Conservation (phyloP, 2,113 vertebrate genomes). For the Poeciliopsis prolifica region DNA sequence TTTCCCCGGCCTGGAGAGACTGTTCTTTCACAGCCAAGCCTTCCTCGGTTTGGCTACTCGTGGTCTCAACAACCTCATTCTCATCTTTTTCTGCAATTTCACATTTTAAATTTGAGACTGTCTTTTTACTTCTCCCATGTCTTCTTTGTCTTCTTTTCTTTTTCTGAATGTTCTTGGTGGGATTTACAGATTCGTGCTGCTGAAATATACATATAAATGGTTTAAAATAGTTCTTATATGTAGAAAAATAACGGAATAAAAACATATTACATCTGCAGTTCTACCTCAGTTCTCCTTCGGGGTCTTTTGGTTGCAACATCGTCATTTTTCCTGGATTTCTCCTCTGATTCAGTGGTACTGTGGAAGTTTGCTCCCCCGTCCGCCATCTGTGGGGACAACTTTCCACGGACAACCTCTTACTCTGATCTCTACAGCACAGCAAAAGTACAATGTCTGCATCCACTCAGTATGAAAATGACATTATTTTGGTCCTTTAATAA, state of each 20-base stretch:
- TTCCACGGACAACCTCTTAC: slow-evolving; percentile 5
- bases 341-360: background rate
- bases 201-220: slow-evolving; percentile 18
- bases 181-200: background rate
- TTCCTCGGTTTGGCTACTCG: slow-evolving; percentile 17
- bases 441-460: background rate
- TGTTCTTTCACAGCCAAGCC: background rate
- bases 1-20: background rate
- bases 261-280: background rate
- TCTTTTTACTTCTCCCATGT: slow-evolving; percentile 20
- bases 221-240: background rate
- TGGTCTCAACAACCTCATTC: slow-evolving; percentile 5
- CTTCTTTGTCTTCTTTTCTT: slow-evolving; percentile 41
- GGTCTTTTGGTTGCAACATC: slow-evolving; percentile 23
- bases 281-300: slow-evolving; percentile 24
- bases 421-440: background rate
- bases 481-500: background rate
- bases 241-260: background rate
- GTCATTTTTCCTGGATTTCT: background rate
- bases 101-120: background rate
- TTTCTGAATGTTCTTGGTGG: slow-evolving; percentile 1
- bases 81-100: background rate
- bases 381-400: slow-evolving; percentile 42
- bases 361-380: background rate
- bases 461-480: background rate